phyloP scores from a whole-genome alignment of 2,888 invertebrate species.

The Stegana nigrithorax region DNA sequence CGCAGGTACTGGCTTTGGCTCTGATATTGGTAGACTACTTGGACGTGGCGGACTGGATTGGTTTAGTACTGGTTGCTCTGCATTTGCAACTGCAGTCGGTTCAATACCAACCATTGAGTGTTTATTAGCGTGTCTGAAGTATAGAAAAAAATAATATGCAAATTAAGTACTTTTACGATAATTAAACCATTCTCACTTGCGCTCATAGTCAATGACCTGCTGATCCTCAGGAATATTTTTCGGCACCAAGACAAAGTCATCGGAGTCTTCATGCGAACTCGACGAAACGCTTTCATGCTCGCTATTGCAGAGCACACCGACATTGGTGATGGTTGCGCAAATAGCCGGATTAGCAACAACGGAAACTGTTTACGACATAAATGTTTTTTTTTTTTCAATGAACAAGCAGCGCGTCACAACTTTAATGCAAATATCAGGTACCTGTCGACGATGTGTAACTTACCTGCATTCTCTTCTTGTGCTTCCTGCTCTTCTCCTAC shows the following conservation, averaged over 20 bases:
- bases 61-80: slow-evolving; percentile 41
- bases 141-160: background rate
- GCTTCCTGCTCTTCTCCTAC: slow-evolving; percentile 47
- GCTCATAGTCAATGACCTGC: slow-evolving; percentile 61
- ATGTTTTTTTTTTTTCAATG: background rate
- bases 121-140: slow-evolving; percentile 43
- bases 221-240: slow-evolving; percentile 75
- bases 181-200: slow-evolving; percentile 17
- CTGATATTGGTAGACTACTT: slow-evolving; percentile 77
- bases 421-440: background rate
- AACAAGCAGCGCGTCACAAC: background rate
- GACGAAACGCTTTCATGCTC: slow-evolving; percentile 70
- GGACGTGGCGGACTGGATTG: slow-evolving; percentile 76
- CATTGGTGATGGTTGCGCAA: slow-evolving; percentile 73
- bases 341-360: slow-evolving; percentile 71
- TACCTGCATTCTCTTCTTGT: slow-evolving; percentile 58
- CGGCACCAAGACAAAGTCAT: slow-evolving; percentile 87
- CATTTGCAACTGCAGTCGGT: slow-evolving; percentile 31
- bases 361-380: slow-evolving; percentile 64
- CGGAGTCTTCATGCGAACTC: slow-evolving; percentile 77
- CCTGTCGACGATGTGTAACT: background rate
- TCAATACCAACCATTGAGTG: too few species aligned
- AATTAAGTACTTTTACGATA: background rate
- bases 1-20: slow-evolving; percentile 82
- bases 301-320: slow-evolving; percentile 70